Percentiles rank a stretch among this genome's conserved stretches.
phyloP scores from a whole-genome alignment of 2,888 invertebrate genomes.

The Acanthosoma haemorrhoidale region DNA sequence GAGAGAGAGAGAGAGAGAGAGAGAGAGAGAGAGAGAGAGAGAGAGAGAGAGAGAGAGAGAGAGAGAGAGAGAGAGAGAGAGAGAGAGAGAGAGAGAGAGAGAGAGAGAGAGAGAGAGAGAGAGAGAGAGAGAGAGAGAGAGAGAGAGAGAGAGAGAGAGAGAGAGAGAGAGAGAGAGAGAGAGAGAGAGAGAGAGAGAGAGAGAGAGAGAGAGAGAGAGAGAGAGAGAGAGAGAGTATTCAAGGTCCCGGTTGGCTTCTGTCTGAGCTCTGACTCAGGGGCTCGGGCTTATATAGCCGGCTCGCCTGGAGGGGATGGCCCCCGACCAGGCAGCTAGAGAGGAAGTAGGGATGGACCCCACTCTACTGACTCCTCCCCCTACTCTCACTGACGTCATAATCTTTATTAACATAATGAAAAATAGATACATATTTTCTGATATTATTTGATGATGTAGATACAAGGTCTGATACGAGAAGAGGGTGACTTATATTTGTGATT shows the following conservation, averaged over 20 bases:
- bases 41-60: conserved; percentile 5
- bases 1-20: conserved; percentile 16
- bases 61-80: conserved; percentile 21
- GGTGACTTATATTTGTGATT: no score
- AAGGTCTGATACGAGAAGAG: no score
- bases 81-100: conserved; percentile 20
- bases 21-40: conserved; percentile 21
- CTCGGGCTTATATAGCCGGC: no score
- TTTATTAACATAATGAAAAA: no score
- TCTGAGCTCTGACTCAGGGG: no score
- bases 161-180: conserved; percentile 10
- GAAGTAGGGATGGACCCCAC: background rate
- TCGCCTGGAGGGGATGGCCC: no score
- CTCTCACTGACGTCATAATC: no score
- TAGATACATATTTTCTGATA: no score
- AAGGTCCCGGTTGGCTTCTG: no score
- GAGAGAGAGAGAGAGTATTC: background rate
- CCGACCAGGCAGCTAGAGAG: background rate
- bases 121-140: background rate
- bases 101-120: conserved; percentile 14
- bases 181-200: conserved; percentile 5
- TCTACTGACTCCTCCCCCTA: no score
- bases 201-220: background rate
- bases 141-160: conserved; percentile 17
- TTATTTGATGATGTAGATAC: no score